Percentiles rank a stretch among this genome's conserved stretches.
Evolutionary conservation across 2,113 vertebrate species (phyloP).

Genomic region (Echinops telfairi): DNA sequence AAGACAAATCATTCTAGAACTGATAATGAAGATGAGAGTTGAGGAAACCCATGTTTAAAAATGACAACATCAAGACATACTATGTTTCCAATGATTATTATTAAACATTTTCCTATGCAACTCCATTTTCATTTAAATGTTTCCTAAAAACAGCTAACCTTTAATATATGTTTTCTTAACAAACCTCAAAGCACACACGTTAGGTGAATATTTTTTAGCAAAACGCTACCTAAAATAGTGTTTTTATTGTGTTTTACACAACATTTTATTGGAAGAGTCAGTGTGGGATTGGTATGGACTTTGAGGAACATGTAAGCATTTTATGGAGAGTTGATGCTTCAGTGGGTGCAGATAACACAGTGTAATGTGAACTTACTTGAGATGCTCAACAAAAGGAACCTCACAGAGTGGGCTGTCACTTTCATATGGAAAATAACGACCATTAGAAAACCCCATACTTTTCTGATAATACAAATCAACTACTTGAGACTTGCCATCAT

Average conservation of each 20-base stretch:
- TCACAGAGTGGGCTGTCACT: neutral
- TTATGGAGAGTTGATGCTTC: conserved; percentile 28
- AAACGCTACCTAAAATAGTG: neutral
- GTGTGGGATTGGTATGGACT: neutral
- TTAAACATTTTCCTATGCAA: neutral
- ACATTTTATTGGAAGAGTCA: neutral
- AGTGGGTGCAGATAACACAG: neutral
- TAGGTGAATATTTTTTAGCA: neutral
- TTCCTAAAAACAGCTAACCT: neutral
- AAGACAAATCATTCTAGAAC: neutral
- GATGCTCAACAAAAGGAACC: neutral
- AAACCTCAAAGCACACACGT: neutral
- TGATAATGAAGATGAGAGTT: neutral
- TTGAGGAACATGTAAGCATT: neutral
- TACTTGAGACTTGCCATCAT: neutral
- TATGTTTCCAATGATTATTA: neutral
- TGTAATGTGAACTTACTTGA: neutral
- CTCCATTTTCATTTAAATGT: neutral
- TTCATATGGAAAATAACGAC: neutral
- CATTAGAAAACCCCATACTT: neutral
- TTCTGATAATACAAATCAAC: neutral
- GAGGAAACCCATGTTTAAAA: neutral
- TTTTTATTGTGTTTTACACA: neutral
- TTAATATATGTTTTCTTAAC: conserved; percentile 24
- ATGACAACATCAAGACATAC: neutral